phyloP scores from a whole-genome alignment of 1,140 invertebrate species.

The Leptinotarsa lineolata region DNA sequence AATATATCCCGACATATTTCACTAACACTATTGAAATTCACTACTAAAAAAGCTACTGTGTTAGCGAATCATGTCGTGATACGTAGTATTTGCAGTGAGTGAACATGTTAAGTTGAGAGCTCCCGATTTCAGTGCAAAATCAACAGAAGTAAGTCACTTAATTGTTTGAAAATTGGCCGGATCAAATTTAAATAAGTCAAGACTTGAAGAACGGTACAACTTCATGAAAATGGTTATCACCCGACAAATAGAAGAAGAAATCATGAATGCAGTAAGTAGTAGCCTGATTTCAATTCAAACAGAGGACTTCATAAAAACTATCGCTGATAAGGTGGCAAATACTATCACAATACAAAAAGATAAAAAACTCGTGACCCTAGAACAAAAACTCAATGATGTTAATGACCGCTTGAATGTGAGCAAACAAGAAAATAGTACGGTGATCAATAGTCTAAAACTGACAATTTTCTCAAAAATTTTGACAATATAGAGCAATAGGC shows the following conservation, averaged over 20 bases:
- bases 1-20: no score
- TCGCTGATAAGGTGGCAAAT: not conserved
- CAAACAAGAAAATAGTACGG: conserved; percentile 7
- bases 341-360: not conserved
- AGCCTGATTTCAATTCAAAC: not conserved
- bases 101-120: no score
- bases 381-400: conserved; percentile 6
- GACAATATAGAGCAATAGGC: not conserved
- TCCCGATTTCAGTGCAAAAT: not conserved
- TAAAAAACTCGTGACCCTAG: not conserved
- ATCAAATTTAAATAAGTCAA: not conserved
- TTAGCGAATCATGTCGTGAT: no score
- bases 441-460: not conserved
- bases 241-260: conserved; percentile 6
- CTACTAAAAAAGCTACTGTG: no score
- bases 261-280: not conserved
- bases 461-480: not conserved
- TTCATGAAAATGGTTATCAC: not conserved
- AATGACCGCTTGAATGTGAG: not conserved
- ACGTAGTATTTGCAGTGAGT: no score
- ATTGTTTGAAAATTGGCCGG: not conserved
- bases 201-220: not conserved
- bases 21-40: no score
- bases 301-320: conserved; percentile 1
- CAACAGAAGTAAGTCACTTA: not conserved